Conservation (phyloP, 2,113 vertebrate genomes). For the Bagarius yarrelli region DNA sequence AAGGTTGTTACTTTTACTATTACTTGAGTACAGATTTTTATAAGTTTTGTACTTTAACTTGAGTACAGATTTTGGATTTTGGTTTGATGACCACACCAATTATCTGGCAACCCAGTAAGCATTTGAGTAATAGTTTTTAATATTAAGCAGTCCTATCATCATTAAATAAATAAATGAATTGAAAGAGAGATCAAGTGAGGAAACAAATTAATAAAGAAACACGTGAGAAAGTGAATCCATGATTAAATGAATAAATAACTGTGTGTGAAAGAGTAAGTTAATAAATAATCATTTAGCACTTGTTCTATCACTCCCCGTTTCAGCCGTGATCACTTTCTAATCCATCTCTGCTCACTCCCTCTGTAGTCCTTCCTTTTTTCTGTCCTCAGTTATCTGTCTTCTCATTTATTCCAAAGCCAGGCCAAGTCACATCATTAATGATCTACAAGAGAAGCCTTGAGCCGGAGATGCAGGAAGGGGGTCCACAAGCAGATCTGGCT, state of each 20-base stretch:
- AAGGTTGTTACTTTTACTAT: too few species aligned
- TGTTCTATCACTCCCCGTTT: not conserved
- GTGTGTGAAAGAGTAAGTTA: not conserved
- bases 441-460: constrained; percentile 52
- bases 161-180: not conserved
- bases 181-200: not conserved
- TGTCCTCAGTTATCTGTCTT: not conserved
- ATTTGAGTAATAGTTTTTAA: too few species aligned
- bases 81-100: too few species aligned
- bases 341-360: not conserved
- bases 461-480: constrained; percentile 56
- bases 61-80: too few species aligned
- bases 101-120: too few species aligned
- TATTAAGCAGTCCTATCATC: too few species aligned
- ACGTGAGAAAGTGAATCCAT: not conserved
- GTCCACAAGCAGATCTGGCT: constrained; percentile 1
- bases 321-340: not conserved
- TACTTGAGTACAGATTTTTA: too few species aligned
- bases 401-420: constrained; percentile 20
- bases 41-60: too few species aligned
- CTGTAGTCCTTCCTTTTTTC: not conserved
- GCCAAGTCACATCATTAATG: constrained; percentile 57
- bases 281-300: not conserved
- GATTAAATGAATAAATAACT: not conserved
- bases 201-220: too few species aligned